Percentiles rank a stretch among this genome's conserved stretches.
These are phyloP conservation scores for Oceanodroma tethys DNA, from an alignment of 2,113 vertebrate species.

Conservation along the genomic window DNA sequence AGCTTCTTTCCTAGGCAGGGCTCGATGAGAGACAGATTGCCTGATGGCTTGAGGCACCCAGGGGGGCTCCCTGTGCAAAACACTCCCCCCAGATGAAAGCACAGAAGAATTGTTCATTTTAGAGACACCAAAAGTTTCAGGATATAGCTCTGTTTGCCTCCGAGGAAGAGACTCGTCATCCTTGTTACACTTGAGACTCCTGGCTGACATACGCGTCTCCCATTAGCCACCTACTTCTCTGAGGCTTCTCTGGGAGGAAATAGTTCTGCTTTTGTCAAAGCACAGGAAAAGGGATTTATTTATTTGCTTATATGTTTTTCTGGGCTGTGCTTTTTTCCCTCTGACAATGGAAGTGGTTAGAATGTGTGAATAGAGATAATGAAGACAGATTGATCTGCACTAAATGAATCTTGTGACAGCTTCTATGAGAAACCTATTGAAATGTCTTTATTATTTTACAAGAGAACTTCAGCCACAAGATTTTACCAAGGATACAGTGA, in stretches of 20 bases:
- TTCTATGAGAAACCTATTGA: neutral
- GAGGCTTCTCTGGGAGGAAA: neutral
- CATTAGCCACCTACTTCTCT: slow-evolving; percentile 20
- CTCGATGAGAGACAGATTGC: neutral
- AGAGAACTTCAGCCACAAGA: neutral
- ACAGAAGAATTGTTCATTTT: neutral
- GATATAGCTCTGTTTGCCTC: neutral
- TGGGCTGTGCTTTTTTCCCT: neutral
- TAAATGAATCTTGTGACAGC: neutral
- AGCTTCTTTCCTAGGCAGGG: neutral
- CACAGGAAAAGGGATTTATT: slow-evolving; percentile 13
- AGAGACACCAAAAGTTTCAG: neutral
- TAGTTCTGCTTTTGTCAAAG: slow-evolving; percentile 10
- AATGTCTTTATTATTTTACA: neutral
- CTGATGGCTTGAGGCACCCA: neutral
- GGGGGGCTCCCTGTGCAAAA: neutral
- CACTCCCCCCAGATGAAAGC: neutral
- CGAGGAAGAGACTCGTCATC: neutral
- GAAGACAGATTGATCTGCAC: neutral
- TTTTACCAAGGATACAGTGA: neutral
- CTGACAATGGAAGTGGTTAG: neutral
- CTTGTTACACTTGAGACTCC: neutral
- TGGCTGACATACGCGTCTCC: neutral
- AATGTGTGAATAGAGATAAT: neutral
- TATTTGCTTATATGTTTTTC: slow-evolving; percentile 31